Conservation (phyloP, 64 coral and sea anemone species). For the Platygyra sinensis region DNA sequence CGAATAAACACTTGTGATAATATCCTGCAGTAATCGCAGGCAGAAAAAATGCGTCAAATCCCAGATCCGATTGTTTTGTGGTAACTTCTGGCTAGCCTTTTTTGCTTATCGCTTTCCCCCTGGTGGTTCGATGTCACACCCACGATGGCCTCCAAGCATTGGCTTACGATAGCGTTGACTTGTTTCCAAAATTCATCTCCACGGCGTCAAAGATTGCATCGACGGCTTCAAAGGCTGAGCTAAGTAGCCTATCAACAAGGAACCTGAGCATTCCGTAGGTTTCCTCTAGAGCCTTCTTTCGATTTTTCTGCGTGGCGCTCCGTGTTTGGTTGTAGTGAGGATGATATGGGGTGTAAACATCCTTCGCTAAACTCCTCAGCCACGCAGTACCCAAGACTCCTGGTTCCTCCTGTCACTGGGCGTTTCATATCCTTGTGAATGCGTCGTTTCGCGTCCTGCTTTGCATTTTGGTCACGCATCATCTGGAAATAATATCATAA, state of each 20-base stretch:
- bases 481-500: too few relatives aligned
- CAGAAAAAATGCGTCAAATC: conserved; percentile 41
- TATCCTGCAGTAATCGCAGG: conserved; percentile 65
- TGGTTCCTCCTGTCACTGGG: too few relatives aligned
- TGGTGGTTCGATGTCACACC: conserved; percentile 26
- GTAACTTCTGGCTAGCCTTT: conserved; percentile 17
- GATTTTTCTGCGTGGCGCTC: too few relatives aligned
- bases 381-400: too few relatives aligned
- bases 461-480: too few relatives aligned
- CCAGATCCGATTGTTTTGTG: conserved; percentile 48
- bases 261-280: background rate
- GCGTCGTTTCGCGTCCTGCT: too few relatives aligned
- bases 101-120: conserved; percentile 23
- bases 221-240: conserved; percentile 26
- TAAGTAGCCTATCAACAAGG: conserved; percentile 51
- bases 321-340: too few relatives aligned
- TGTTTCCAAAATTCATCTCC: conserved; percentile 57
- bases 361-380: too few relatives aligned
- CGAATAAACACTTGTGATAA: conserved; percentile 77
- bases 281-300: too few relatives aligned
- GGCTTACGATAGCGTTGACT: conserved; percentile 53
- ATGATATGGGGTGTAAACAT: too few relatives aligned
- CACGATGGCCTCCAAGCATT: conserved; percentile 42
- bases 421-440: too few relatives aligned
- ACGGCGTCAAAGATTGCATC: conserved; percentile 59